These are phyloP conservation scores for Drosophila serrata DNA, from an alignment of 1,140 invertebrate species.

Conservation along the genomic window DNA sequence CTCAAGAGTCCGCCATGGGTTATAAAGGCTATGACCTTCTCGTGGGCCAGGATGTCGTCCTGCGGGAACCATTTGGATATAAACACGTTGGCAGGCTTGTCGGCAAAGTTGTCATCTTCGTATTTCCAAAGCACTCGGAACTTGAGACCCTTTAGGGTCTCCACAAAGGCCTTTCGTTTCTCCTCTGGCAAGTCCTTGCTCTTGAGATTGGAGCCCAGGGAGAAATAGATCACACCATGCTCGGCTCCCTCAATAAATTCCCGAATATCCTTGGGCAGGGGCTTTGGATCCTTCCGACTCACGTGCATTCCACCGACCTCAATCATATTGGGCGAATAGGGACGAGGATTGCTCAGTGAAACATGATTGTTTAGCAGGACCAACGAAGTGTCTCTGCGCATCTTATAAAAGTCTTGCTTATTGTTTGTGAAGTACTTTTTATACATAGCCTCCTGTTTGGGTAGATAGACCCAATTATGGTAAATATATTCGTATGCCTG, in stretches of 20 bases:
- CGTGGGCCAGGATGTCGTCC: constrained; percentile 89
- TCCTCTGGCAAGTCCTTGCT: constrained; percentile 86
- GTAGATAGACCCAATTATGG: constrained; percentile 50
- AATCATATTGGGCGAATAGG: constrained; percentile 86
- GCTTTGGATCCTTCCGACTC: constrained; percentile 59
- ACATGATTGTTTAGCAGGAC: constrained; percentile 87
- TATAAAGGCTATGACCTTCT: constrained; percentile 89
- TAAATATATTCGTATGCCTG: constrained; percentile 38
- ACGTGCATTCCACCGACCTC: constrained; percentile 88
- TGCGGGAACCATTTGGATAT: constrained; percentile 90
- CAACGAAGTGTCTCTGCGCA: constrained; percentile 85
- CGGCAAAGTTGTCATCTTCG: constrained; percentile 87
- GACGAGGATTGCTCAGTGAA: constrained; percentile 85
- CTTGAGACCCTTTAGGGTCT: constrained; percentile 87
- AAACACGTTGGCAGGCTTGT: constrained; percentile 88
- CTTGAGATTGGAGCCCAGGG: constrained; percentile 88
- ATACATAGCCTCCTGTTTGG: constrained; percentile 81
- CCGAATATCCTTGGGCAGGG: constrained; percentile 85
- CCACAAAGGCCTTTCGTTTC: constrained; percentile 86
- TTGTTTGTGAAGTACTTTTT: constrained; percentile 77
- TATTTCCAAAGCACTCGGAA: constrained; percentile 90
- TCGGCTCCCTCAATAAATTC: constrained; percentile 87
- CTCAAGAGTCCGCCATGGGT: constrained; percentile 91
- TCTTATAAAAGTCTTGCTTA: constrained; percentile 63
- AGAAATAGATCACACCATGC: constrained; percentile 88